phyloP scores from a whole-genome alignment of 2,888 invertebrate genomes.

The Herminia tarsipennalis region DNA sequence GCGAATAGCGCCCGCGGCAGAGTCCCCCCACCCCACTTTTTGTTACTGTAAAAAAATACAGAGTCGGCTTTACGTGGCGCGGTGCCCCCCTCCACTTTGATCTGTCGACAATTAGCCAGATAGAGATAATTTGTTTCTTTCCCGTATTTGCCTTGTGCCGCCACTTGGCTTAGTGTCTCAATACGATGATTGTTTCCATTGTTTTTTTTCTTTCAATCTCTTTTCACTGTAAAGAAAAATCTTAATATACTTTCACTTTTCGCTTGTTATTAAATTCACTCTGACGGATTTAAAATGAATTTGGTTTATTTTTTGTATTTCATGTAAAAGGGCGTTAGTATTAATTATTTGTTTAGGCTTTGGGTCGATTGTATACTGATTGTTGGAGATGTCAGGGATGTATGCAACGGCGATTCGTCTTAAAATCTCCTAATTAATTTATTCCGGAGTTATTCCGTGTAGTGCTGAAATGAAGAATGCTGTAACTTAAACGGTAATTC shows the following conservation, averaged over 20 bases:
- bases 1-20: constrained; percentile 74
- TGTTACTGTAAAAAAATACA: constrained; percentile 58
- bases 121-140: constrained; percentile 80
- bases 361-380: constrained; percentile 31
- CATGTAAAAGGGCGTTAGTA: constrained; percentile 12
- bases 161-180: constrained; percentile 71
- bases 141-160: constrained; percentile 56
- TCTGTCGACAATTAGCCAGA: constrained; percentile 80
- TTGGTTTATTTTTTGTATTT: constrained; percentile 6
- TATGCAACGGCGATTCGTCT: constrained; percentile 39
- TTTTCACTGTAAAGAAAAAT: constrained; percentile 56
- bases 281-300: constrained; percentile 44
- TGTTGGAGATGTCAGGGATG: constrained; percentile 50
- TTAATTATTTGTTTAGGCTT: constrained; percentile 43
- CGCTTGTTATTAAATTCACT: constrained; percentile 50
- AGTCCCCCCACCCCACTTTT: constrained; percentile 52
- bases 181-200: constrained; percentile 73
- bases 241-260: constrained; percentile 48
- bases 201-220: constrained; percentile 48
- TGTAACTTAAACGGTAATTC: too few relatives aligned
- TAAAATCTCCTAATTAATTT: too few relatives aligned
- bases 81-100: constrained; percentile 69
- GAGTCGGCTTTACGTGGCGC: constrained; percentile 70
- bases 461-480: too few relatives aligned
- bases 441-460: too few relatives aligned